Evolutionary conservation across 2,888 invertebrate genomes (phyloP), one percentile per base, ranked within the genome.

Genomic region (Acleris emargana): DNA sequence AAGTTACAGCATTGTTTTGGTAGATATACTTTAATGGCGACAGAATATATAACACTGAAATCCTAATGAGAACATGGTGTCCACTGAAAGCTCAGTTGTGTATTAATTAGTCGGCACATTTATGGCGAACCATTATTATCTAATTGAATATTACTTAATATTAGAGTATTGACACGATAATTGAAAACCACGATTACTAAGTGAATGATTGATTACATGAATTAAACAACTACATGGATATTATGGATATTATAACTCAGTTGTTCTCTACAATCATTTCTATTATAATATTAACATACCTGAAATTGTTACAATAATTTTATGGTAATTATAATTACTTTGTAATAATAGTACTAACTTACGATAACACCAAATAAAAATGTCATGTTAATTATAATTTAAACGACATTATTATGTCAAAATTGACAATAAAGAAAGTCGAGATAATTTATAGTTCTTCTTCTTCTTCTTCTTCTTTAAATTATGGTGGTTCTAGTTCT

Each of bases 21-120:
- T 82, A 78, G 79, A 80, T 87, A 89, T 84, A 85, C 79, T 90
- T 90, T 90, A 90, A 84, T 91, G 80, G 81, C 80, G 84, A 88
- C 81, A 88, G 84, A 87, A 84, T 84, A 86, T 84, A 85, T 84
- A 88, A 91, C 88, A 91, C 76, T 86, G 87, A 86, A 87, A 84
- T 83, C 73, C 83, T 84, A 84, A 86, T 57, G 73, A 83, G 75
- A 84, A 83, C 79, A 83, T 81, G 76, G 79, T 80, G 78, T 83
- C 79, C 83, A 85, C 81, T 81, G 81, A 81, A 84, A 86, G 86
- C 84, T 87, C 87, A 86, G 82, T 84, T 82, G 78, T 75, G 76
- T 84, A 50, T 64, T 59, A 64, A 49, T 79, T 79, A 78, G 79
- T 76, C 80, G 78, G 77, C 86, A 84, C 80, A 82, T 74, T 79